Evolutionary conservation across 2,888 invertebrate genomes (phyloP).

Genomic region (Panzeria rudis): DNA sequence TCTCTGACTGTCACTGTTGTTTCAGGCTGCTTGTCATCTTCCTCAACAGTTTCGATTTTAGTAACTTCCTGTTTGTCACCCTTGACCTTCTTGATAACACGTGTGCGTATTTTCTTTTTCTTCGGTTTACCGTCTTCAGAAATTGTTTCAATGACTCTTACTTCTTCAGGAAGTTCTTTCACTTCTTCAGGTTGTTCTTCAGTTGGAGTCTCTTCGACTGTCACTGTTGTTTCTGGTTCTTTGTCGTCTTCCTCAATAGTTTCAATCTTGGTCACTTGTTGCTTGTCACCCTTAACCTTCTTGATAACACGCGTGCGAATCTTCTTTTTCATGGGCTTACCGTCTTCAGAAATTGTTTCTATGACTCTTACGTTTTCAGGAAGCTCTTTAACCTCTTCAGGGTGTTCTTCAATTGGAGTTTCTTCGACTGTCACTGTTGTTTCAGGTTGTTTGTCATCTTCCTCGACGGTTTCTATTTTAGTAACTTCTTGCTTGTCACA

Average conservation of each 20-base stretch:
- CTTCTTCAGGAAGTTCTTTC: background rate
- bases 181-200: constrained; percentile 1
- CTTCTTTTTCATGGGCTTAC: constrained; percentile 7
- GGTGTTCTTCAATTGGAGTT: background rate
- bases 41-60: constrained; percentile 9
- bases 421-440: constrained; percentile 19
- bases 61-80: constrained; percentile 14
- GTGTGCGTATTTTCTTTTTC: constrained; percentile 14
- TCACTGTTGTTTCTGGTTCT: constrained; percentile 13
- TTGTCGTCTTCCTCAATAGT: constrained; percentile 8
- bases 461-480: constrained; percentile 9
- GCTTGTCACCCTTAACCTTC: constrained; percentile 1
- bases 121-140: background rate
- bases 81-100: constrained; percentile 2
- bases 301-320: constrained; percentile 15
- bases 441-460: constrained; percentile 13
- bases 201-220: background rate
- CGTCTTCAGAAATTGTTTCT: background rate
- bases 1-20: constrained; percentile 17
- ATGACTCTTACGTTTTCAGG: constrained; percentile 8
- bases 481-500: constrained; percentile 17
- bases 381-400: background rate
- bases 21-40: constrained; percentile 7
- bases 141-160: background rate
- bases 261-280: constrained; percentile 12